Percentiles rank a stretch among this genome's conserved stretches.
These are phyloP conservation scores for Tetrax tetrax DNA, from an alignment of 2,113 vertebrate genomes.

Conservation along the genomic window DNA sequence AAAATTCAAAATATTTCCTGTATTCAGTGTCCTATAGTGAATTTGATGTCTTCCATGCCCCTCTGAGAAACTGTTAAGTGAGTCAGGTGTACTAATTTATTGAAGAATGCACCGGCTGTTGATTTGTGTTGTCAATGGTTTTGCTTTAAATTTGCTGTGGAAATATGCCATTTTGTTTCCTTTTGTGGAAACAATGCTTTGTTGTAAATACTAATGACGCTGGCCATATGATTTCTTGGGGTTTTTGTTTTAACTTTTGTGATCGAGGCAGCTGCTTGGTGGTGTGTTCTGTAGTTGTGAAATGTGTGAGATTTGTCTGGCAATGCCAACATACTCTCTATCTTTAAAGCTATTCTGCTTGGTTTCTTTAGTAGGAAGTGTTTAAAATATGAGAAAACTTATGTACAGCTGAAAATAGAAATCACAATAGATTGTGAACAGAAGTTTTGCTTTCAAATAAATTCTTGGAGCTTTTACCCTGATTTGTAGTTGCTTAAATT, in stretches of 20 bases:
- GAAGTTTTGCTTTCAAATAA: neutral
- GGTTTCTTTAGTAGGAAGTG: neutral
- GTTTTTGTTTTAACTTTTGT: constrained; percentile 45
- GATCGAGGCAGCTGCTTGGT: constrained; percentile 36
- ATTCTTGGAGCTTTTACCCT: neutral
- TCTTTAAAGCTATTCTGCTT: neutral
- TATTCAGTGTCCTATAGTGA: neutral
- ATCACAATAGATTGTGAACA: neutral
- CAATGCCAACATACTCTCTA: neutral
- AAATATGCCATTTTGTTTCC: neutral
- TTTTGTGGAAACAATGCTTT: neutral
- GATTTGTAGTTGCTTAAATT: neutral
- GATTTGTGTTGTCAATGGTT: neutral
- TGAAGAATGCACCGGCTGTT: neutral
- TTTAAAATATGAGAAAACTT: neutral
- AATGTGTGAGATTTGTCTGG: neutral
- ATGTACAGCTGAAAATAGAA: neutral
- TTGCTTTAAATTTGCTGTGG: neutral
- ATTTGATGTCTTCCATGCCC: neutral
- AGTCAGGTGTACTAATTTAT: neutral
- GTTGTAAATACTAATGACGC: neutral
- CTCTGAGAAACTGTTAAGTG: neutral
- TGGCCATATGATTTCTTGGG: constrained; percentile 1
- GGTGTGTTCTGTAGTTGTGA: neutral
- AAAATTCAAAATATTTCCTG: neutral